These are phyloP conservation scores for Ardeotis arabs DNA, from an alignment of 2,113 vertebrate genomes.

Conservation along the genomic window DNA sequence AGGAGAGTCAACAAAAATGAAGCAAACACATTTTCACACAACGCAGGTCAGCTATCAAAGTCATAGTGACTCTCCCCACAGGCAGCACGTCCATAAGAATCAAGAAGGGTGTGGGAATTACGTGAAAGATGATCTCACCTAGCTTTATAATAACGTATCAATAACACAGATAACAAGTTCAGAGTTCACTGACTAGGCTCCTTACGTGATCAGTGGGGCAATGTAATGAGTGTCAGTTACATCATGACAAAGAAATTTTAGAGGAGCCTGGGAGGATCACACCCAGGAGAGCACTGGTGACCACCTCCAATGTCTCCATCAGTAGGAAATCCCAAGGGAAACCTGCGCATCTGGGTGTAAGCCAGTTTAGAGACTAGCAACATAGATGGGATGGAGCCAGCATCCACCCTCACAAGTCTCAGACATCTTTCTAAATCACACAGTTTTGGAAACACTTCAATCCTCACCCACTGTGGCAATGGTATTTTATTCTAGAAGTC, in stretches of 20 bases:
- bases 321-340: not conserved
- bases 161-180: not conserved
- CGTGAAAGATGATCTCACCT: accelerated
- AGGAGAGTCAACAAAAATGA: not conserved
- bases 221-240: not conserved
- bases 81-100: not conserved
- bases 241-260: accelerated
- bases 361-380: not conserved
- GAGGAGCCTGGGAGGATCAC: not conserved
- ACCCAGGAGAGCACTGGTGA: not conserved
- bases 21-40: not conserved
- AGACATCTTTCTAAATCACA: not conserved
- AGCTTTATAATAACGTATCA: not conserved
- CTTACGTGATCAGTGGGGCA: not conserved
- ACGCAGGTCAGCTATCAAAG: not conserved
- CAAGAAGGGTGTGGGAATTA: not conserved
- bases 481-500: not conserved
- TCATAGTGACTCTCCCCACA: not conserved
- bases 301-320: not conserved
- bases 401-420: not conserved
- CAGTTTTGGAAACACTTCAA: accelerated
- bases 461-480: not conserved
- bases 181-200: not conserved
- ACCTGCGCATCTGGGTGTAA: accelerated
- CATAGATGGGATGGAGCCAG: not conserved